Base-by-base conservation (phyloP, 2,888 invertebrate species). In the Zele albiditarsus region DNA sequence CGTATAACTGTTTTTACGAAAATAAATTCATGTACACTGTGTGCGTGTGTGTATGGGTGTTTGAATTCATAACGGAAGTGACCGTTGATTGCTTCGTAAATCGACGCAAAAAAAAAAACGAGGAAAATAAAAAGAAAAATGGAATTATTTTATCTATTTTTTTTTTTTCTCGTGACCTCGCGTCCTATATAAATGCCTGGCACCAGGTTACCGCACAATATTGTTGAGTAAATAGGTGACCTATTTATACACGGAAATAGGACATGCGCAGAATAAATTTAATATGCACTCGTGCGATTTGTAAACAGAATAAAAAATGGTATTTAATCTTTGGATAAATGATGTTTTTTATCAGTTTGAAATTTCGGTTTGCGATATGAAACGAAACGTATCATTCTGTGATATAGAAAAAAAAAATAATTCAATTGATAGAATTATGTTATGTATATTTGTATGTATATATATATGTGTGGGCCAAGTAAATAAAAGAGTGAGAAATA, bases 141-240 rank as follows among this genome's bases (percentile, higher is more conserved):
- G 3, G n/a, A n/a, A 23, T 65, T 65, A 16, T 25, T 25, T 16
- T 49, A n/a, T 3, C 3, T n/a, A 31, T 23, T n/a, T 23, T 62
- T 42, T 42, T 33, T 14, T 71, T 66, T 23, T 16, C 42, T 38
- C 14, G 27, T 14, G 49, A 20, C 27, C 65, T 20, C 20, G 53
- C 53, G 20, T 10, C 8, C n/a, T 46, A 46, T 46, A 46, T 46
- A 46, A 46, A 46, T n/a, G n/a, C 20, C 20, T 10, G n/a, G 38
- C 23, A 38, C 65, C 23, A 20, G 23, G 1, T n/a, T 25, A 38
- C 20, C 20, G 20, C 20, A 53, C 53, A 53, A 20, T n/a, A 20
- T 53, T 53, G 20, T 53, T 23, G 23, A 53, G 27, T 53, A 68
- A 71, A 71, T 71, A 71, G 71, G 71, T 71, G 25, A 71, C 71